Evolutionary conservation across 2,113 vertebrate species (phyloP).

Genomic region (Hippocampus mohnikei): DNA sequence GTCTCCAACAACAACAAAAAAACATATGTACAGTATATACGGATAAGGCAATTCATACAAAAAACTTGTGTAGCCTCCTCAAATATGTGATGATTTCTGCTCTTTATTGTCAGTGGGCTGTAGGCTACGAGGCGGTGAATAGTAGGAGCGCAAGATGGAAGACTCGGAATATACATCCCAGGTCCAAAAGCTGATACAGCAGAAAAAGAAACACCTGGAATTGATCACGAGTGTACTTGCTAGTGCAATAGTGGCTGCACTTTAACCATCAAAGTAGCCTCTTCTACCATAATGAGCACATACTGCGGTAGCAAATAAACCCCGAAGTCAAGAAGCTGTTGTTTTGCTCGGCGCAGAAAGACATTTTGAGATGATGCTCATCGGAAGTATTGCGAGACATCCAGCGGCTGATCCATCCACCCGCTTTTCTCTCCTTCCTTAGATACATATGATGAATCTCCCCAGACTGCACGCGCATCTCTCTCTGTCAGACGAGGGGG

Average conservation of each 20-base stretch:
- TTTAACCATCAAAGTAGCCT: constrained; percentile 17
- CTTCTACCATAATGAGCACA: constrained; percentile 34
- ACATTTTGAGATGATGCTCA: constrained; percentile 28
- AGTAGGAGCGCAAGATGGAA: constrained; percentile 30
- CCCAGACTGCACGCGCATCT: constrained; percentile 75
- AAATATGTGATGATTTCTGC: constrained; percentile 51
- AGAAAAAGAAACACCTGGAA: constrained; percentile 61
- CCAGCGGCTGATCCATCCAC: constrained; percentile 54
- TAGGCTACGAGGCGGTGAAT: constrained; percentile 13
- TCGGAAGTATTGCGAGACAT: constrained; percentile 60
- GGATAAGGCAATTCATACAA: constrained; percentile 63
- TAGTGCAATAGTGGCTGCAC: constrained; percentile 38
- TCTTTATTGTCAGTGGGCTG: constrained; percentile 20
- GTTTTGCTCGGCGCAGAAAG: constrained; percentile 18
- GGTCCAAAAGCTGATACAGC: constrained; percentile 60
- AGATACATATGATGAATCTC: constrained; percentile 73
- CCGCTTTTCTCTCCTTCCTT: constrained; percentile 50
- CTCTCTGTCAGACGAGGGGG: constrained; percentile 72
- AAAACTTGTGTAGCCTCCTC: constrained; percentile 41
- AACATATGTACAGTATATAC: constrained; percentile 33
- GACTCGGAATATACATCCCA: constrained; percentile 63
- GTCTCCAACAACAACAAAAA: constrained; percentile 35
- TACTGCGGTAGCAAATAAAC: constrained; percentile 9
- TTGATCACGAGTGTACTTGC: constrained; percentile 55
- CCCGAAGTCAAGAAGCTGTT: constrained; percentile 20